Percentiles rank a stretch among this genome's conserved stretches.
These are phyloP conservation scores for Capricornis sumatraensis DNA, from an alignment of 2,113 vertebrate genomes.

Conservation along the genomic window DNA sequence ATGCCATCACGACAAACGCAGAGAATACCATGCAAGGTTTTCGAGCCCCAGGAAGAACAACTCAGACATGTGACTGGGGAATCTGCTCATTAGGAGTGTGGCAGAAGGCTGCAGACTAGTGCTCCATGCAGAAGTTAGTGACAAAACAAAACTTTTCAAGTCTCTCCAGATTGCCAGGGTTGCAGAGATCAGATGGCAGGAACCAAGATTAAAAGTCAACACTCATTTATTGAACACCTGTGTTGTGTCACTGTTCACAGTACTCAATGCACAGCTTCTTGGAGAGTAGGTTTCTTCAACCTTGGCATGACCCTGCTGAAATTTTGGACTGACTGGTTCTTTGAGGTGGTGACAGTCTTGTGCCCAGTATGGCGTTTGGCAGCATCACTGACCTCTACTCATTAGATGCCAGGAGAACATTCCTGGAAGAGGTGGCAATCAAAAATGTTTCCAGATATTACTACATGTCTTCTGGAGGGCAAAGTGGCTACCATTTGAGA, in stretches of 20 bases:
- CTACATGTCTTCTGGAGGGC: not conserved
- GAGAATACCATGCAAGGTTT: not conserved
- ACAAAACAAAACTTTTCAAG: not conserved
- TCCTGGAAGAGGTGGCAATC: not conserved
- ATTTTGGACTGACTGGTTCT: not conserved
- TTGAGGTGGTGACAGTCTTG: too few relatives aligned
- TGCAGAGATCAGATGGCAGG: not conserved
- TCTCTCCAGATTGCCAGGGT: not conserved
- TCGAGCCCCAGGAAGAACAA: not conserved
- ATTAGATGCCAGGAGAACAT: not conserved
- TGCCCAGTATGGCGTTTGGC: too few relatives aligned
- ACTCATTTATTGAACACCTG: not conserved
- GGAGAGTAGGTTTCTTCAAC: not conserved
- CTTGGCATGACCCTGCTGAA: not conserved
- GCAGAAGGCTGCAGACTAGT: not conserved
- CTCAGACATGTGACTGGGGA: rapidly evolving
- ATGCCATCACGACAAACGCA: not conserved
- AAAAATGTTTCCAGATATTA: not conserved
- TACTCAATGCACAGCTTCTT: rapidly evolving
- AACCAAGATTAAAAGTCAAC: not conserved
- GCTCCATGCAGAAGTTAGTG: rapidly evolving
- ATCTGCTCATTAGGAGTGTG: not conserved
- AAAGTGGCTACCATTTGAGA: not conserved
- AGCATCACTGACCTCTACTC: not conserved
- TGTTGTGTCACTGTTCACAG: not conserved